phyloP scores from a whole-genome alignment of 2,888 invertebrate genomes.

The Sinelater perroti region DNA sequence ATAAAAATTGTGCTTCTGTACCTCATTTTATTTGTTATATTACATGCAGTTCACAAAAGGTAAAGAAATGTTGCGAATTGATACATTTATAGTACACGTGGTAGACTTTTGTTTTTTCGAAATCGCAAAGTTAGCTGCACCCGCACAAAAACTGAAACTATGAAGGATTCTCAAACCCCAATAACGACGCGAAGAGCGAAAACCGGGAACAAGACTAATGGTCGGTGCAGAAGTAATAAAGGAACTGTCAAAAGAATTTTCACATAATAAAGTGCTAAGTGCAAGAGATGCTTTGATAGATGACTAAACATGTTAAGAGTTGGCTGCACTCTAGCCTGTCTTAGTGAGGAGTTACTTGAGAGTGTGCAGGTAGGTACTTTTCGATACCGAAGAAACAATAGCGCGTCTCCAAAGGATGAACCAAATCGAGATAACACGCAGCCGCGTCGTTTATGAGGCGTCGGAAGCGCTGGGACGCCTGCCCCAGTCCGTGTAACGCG shows the following conservation, averaged over 20 bases:
- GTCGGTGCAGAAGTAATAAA: conserved; percentile 2
- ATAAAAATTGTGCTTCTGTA: too few relatives aligned
- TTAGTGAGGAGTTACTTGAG: too few relatives aligned
- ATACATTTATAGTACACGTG: too few relatives aligned
- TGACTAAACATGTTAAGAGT: background rate
- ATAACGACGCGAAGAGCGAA: background rate
- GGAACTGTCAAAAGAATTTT: conserved; percentile 2
- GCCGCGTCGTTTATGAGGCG: conserved; percentile 41
- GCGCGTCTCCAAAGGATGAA: conserved; percentile 30
- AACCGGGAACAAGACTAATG: conserved; percentile 4
- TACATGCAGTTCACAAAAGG: too few relatives aligned
- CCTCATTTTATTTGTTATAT: too few relatives aligned
- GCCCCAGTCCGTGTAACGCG: conserved; percentile 42
- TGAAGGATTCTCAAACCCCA: too few relatives aligned
- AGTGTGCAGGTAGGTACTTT: background rate
- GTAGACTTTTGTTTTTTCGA: too few relatives aligned
- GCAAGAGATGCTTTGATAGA: conserved; percentile 1
- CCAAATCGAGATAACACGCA: conserved; percentile 38
- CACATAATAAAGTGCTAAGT: conserved; percentile 9
- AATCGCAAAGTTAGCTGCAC: too few relatives aligned
- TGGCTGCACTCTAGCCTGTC: too few relatives aligned
- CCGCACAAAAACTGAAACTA: too few relatives aligned
- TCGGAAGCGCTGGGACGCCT: conserved; percentile 39
- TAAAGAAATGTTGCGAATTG: too few relatives aligned
- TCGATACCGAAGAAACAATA: conserved; percentile 20